These are phyloP conservation scores for Eufriesea mexicana DNA, from an alignment of 1,140 invertebrate genomes.

Conservation along the genomic window DNA sequence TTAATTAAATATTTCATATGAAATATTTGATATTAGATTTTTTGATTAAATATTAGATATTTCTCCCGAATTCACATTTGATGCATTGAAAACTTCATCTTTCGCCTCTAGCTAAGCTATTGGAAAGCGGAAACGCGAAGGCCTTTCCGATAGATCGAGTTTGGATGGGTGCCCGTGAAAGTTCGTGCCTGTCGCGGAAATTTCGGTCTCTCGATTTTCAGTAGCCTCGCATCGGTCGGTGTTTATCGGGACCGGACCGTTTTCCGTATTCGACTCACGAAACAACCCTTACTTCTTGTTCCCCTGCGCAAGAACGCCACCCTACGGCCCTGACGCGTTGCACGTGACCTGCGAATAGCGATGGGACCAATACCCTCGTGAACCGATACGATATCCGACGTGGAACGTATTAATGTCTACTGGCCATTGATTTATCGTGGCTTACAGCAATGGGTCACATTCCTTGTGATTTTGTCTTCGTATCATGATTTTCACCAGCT, in stretches of 20 bases:
- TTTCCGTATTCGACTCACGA: slow-evolving; percentile 70
- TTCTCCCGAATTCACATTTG: not conserved
- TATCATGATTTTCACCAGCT: too few relatives aligned
- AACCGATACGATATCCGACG: not conserved
- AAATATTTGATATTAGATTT: too few relatives aligned
- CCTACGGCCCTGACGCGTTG: slow-evolving; percentile 56
- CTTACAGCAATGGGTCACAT: not conserved
- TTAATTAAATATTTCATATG: too few relatives aligned
- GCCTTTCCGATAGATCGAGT: slow-evolving; percentile 52
- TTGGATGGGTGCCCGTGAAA: slow-evolving; percentile 64
- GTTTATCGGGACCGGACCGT: slow-evolving; percentile 64
- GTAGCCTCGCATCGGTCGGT: slow-evolving; percentile 53
- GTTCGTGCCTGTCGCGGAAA: slow-evolving; percentile 56
- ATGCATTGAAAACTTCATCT: slow-evolving; percentile 1
- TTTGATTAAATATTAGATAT: not conserved
- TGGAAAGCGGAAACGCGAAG: slow-evolving; percentile 1
- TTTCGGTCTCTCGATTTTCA: slow-evolving; percentile 56
- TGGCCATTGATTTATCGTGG: not conserved
- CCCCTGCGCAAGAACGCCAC: slow-evolving; percentile 40
- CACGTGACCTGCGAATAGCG: slow-evolving; percentile 62
- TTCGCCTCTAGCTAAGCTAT: slow-evolving; percentile 2
- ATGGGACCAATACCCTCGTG: slow-evolving; percentile 10
- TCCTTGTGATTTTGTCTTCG: not conserved
- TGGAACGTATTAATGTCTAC: slow-evolving; percentile 22
- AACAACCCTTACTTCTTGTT: slow-evolving; percentile 53